Percentiles rank a stretch among this genome's conserved stretches.
Evolutionary conservation across 1,140 invertebrate genomes (phyloP).

Genomic region (Macrobrachium rosenbergii): DNA sequence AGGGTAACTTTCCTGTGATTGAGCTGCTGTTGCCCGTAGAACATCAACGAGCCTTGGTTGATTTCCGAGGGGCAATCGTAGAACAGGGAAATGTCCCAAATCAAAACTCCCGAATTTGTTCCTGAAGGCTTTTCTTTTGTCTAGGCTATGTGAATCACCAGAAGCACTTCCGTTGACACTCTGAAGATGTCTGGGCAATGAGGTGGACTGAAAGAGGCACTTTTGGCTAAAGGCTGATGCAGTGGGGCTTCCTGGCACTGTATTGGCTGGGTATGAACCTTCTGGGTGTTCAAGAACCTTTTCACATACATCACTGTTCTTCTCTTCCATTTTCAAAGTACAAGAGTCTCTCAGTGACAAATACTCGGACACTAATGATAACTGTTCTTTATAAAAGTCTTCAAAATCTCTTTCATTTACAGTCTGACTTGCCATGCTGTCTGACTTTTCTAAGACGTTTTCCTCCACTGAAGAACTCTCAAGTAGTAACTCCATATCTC

Average conservation of each 20-base stretch:
- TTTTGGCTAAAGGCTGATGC: not conserved
- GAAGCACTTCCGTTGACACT: not conserved
- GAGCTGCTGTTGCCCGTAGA: conserved; percentile 8
- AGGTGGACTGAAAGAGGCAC: conserved; percentile 19
- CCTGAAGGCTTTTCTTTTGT: conserved; percentile 34
- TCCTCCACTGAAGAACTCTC: conserved; percentile 10
- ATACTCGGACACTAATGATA: too few relatives aligned
- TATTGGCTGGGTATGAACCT: not conserved
- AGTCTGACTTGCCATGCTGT: not conserved
- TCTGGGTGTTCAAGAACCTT: conserved; percentile 1
- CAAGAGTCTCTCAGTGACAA: too few relatives aligned
- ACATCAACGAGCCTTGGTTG: conserved; percentile 47
- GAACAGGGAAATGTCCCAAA: conserved; percentile 15
- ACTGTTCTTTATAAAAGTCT: too few relatives aligned
- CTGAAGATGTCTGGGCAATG: conserved; percentile 7
- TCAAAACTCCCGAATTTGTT: conserved; percentile 45
- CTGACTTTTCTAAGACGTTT: not conserved
- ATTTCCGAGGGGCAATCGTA: conserved; percentile 48
- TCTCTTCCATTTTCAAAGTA: not conserved
- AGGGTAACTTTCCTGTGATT: not conserved
- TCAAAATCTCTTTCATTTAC: not conserved
- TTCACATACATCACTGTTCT: not conserved
- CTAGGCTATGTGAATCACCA: not conserved
- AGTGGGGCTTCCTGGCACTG: conserved; percentile 20
- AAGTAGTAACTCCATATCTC: not conserved